A percentile compares a stretch with the other conserved stretches of the same genome.
These are phyloP conservation scores for Limnephilus marmoratus DNA, from an alignment of 2,888 invertebrate genomes.

Conservation along the genomic window DNA sequence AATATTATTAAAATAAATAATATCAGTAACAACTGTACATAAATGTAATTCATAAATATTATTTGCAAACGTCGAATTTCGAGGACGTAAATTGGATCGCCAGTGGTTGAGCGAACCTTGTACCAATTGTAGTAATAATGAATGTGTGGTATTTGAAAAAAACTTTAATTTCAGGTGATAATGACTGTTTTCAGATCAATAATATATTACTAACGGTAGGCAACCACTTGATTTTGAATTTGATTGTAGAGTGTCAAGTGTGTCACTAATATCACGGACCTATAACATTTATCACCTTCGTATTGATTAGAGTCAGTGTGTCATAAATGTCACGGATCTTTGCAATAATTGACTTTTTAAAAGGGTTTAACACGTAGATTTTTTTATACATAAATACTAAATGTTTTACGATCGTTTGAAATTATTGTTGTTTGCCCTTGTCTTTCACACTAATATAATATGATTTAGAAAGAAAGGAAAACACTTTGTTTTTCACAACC, in stretches of 20 bases:
- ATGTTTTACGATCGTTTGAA: no score
- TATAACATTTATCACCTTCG: neutral
- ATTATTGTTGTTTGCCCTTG: no score
- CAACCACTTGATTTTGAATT: neutral
- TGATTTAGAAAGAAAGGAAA: no score
- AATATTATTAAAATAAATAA: neutral
- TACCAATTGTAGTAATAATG: constrained; percentile 23
- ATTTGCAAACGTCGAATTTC: constrained; percentile 11
- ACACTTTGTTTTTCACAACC: no score
- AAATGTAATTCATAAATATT: neutral
- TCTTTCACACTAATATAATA: no score
- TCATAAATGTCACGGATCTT: neutral
- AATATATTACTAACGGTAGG: neutral
- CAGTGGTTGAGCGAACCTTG: constrained; percentile 30
- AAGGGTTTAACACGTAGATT: neutral
- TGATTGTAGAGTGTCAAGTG: neutral
- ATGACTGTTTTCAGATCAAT: neutral
- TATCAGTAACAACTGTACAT: constrained; percentile 4
- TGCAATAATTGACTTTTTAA: neutral
- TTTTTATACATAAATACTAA: no score
- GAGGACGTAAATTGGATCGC: constrained; percentile 20
- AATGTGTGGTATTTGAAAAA: neutral
- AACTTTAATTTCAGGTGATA: neutral
- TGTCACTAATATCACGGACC: neutral
- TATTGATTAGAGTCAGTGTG: neutral